phyloP scores from a whole-genome alignment of 2,888 invertebrate species.

The Lasioglossum pauxillum region DNA sequence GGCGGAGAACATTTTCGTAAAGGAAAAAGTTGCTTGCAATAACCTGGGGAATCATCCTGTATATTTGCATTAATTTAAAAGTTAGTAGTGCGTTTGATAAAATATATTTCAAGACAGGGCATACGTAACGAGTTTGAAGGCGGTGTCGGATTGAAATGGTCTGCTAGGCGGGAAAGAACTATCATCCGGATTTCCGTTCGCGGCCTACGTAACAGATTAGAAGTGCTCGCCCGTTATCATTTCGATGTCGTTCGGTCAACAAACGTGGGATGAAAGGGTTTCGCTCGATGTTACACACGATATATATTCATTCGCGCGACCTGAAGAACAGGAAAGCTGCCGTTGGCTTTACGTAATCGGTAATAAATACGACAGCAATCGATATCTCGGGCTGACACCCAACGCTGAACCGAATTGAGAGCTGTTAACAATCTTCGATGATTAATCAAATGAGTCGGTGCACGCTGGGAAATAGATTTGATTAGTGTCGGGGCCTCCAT shows the following conservation, averaged over 20 bases:
- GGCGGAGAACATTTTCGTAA: too few relatives aligned
- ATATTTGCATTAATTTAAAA: too few relatives aligned
- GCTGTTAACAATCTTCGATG: slow-evolving; percentile 42
- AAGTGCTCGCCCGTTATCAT: slow-evolving; percentile 16
- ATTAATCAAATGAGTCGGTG: neutral
- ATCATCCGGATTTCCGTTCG: neutral
- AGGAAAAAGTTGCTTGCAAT: too few relatives aligned
- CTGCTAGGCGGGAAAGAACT: neutral
- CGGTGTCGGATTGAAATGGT: neutral
- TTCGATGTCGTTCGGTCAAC: slow-evolving; percentile 23
- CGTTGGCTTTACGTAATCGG: slow-evolving; percentile 69
- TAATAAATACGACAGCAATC: slow-evolving; percentile 67
- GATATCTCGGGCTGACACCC: slow-evolving; percentile 65
- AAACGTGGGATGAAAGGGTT: slow-evolving; percentile 29
- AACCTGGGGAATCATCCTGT: too few relatives aligned
- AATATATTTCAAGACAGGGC: neutral
- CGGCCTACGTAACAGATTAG: neutral
- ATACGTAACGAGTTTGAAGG: neutral
- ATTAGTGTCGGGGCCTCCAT: neutral
- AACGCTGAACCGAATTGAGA: slow-evolving; percentile 43
- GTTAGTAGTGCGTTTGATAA: too few relatives aligned
- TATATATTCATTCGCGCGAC: slow-evolving; percentile 30
- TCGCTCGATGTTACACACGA: slow-evolving; percentile 27
- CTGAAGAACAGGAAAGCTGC: slow-evolving; percentile 18
- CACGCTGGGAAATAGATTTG: neutral